phyloP scores from a whole-genome alignment of 2,113 vertebrate species.

The Isichthys henryi region DNA sequence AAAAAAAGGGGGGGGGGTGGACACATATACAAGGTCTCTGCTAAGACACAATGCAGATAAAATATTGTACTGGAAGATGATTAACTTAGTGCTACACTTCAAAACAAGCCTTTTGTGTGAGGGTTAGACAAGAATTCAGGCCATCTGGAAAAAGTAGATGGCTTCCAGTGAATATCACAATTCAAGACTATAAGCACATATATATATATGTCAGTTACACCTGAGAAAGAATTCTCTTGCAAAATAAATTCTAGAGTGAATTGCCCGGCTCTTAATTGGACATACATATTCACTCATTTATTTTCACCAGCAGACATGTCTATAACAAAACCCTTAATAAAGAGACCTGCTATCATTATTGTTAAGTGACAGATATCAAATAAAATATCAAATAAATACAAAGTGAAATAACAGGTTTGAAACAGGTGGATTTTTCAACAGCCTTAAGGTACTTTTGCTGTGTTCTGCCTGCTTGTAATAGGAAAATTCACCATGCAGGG shows the following conservation, averaged over 20 bases:
- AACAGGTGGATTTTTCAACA: background rate
- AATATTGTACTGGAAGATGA: background rate
- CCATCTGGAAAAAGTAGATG: background rate
- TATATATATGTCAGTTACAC: background rate
- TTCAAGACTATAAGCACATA: conserved; percentile 1
- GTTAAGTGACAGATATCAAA: background rate
- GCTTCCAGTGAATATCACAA: background rate
- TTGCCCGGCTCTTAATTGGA: background rate
- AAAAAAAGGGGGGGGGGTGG: background rate
- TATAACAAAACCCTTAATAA: background rate
- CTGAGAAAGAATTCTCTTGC: background rate
- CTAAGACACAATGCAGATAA: background rate
- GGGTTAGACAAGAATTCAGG: background rate
- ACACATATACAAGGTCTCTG: background rate
- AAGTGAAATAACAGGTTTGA: background rate
- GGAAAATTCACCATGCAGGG: background rate
- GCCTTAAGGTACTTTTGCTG: background rate
- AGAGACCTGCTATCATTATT: background rate
- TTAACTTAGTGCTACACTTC: background rate
- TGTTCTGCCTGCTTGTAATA: background rate
- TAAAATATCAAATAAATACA: background rate
- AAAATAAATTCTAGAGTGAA: background rate
- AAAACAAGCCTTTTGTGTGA: background rate
- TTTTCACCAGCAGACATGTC: background rate
- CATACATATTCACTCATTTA: background rate